Percentiles rank a stretch among this genome's conserved stretches.
These are phyloP conservation scores for Anser brachyrhynchus DNA, from an alignment of 2,113 vertebrate genomes.

Conservation along the genomic window DNA sequence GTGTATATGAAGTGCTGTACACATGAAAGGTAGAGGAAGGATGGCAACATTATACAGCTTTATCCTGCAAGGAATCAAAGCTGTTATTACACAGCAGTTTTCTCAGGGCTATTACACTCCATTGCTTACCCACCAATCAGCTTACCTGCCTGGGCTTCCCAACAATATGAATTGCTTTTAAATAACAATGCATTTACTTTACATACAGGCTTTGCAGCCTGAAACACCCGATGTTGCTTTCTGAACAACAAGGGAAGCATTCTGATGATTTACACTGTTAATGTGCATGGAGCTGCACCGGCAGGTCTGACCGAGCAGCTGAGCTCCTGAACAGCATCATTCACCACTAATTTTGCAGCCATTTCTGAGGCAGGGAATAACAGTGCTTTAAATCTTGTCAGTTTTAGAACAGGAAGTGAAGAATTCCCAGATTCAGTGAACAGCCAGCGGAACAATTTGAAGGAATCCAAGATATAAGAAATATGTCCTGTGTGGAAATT, in stretches of 20 bases:
- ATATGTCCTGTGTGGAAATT: background rate
- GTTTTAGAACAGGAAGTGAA: background rate
- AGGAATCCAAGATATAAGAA: background rate
- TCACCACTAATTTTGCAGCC: background rate
- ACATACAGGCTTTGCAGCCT: conserved; percentile 30
- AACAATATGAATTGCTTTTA: conserved; percentile 31
- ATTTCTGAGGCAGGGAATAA: background rate
- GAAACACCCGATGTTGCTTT: background rate
- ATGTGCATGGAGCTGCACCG: background rate
- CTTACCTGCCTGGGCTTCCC: conserved; percentile 6
- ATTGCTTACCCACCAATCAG: conserved; percentile 46
- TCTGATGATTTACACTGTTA: background rate
- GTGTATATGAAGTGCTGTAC: conserved; percentile 2
- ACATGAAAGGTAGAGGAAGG: background rate
- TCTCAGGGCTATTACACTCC: conserved; percentile 34
- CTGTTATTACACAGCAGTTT: conserved; percentile 26
- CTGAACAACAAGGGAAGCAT: background rate
- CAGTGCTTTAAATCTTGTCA: background rate
- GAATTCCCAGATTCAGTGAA: background rate
- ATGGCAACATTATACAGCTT: conserved; percentile 24
- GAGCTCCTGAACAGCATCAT: background rate
- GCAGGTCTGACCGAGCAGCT: background rate
- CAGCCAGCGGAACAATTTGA: background rate
- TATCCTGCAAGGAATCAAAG: conserved; percentile 44
- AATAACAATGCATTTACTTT: conserved; percentile 52